phyloP scores from a whole-genome alignment of 2,888 invertebrate species.

The Hypena proboscidalis region DNA sequence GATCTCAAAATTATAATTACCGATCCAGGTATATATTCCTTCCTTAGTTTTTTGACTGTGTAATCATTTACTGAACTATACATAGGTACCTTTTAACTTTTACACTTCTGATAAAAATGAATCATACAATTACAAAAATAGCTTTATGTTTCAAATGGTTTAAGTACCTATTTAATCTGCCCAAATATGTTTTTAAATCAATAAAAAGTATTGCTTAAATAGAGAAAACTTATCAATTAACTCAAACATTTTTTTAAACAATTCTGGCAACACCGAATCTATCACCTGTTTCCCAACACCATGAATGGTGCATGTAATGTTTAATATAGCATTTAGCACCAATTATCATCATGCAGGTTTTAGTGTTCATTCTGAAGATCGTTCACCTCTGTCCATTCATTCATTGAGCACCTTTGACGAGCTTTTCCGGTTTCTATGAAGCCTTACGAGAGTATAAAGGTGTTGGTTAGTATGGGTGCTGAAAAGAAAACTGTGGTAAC shows the following conservation, averaged over 20 bases:
- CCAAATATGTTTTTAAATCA: no score
- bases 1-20: no score
- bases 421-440: slow-evolving; percentile 13
- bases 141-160: no score
- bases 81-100: no score
- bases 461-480: not conserved
- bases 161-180: no score
- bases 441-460: slow-evolving; percentile 1
- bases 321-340: slow-evolving; percentile 34
- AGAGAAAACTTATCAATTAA: not conserved
- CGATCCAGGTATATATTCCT: no score
- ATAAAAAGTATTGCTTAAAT: no score
- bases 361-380: slow-evolving; percentile 18
- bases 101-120: no score
- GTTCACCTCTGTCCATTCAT: slow-evolving; percentile 27
- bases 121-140: no score
- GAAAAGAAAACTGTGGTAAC: no score
- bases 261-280: slow-evolving; percentile 13
- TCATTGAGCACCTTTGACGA: slow-evolving; percentile 4
- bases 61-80: no score
- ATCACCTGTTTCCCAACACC: slow-evolving; percentile 25
- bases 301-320: slow-evolving; percentile 30
- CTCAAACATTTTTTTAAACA: not conserved
- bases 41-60: no score
- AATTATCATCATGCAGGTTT: slow-evolving; percentile 37